These are phyloP conservation scores for Heterochromis multidens DNA, from an alignment of 2,113 vertebrate species.

Conservation along the genomic window DNA sequence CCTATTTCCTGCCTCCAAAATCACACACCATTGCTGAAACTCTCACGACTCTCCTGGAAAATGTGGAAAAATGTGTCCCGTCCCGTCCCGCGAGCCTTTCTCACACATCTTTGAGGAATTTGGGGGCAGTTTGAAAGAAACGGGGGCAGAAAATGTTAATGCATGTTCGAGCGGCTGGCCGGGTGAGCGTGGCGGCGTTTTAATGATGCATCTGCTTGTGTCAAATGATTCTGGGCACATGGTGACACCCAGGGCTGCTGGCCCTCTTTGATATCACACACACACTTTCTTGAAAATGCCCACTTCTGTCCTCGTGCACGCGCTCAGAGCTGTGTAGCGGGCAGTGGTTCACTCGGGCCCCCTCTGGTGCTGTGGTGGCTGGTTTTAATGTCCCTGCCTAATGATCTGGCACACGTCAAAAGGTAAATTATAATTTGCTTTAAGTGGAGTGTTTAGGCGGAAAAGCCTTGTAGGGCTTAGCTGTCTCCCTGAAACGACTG, in stretches of 20 bases:
- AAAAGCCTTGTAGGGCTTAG: constrained; percentile 73
- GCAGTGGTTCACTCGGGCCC: constrained; percentile 72
- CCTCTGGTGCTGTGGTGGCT: constrained; percentile 77
- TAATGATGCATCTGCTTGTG: constrained; percentile 81
- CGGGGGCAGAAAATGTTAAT: constrained; percentile 46
- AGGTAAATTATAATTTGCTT: constrained; percentile 83
- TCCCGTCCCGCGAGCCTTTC: constrained; percentile 12
- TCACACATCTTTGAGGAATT: constrained; percentile 59
- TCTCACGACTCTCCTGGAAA: constrained; percentile 43
- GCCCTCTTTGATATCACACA: constrained; percentile 73
- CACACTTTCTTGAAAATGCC: constrained; percentile 47
- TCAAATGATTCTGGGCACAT: constrained; percentile 80
- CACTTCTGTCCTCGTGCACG: constrained; percentile 11
- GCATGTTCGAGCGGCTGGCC: constrained; percentile 53
- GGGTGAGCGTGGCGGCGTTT: constrained; percentile 70
- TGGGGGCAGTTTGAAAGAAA: constrained; percentile 32
- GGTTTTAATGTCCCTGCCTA: constrained; percentile 83
- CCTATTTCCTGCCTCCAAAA: constrained; percentile 10
- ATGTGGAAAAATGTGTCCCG: background rate
- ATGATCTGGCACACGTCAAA: constrained; percentile 80
- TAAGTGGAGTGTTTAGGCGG: constrained; percentile 80
- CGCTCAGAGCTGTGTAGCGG: constrained; percentile 61
- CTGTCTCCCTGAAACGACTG: constrained; percentile 61
- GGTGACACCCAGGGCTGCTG: constrained; percentile 72
- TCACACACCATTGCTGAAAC: constrained; percentile 50